phyloP scores from a whole-genome alignment of 2,113 vertebrate species.

The Leucosticte australis region DNA sequence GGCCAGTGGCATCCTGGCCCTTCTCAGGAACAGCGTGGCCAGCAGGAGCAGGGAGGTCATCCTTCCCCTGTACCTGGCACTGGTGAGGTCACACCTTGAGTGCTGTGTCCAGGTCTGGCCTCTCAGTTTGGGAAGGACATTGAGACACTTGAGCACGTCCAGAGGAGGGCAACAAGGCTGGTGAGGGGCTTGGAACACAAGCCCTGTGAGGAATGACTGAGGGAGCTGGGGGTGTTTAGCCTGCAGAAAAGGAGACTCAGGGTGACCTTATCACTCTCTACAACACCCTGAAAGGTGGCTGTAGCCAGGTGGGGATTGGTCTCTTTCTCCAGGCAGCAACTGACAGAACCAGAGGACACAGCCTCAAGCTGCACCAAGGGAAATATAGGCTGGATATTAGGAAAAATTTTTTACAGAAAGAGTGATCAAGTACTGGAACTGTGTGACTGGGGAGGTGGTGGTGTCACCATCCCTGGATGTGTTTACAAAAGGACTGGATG shows the following conservation, averaged over 20 bases:
- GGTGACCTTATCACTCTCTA: not conserved
- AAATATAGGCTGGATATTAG: not conserved
- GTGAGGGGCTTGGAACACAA: not conserved
- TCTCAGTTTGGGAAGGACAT: not conserved
- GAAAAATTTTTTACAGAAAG: not conserved
- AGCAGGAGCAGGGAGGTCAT: not conserved
- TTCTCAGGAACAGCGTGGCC: not conserved
- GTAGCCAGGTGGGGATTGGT: not conserved
- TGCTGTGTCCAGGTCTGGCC: not conserved
- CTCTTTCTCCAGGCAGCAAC: not conserved
- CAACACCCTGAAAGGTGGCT: not conserved
- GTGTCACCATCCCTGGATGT: not conserved
- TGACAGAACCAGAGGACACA: not conserved
- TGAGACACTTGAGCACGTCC: accelerated
- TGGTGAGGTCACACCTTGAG: not conserved
- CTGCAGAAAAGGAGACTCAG: not conserved
- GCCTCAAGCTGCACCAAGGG: accelerated
- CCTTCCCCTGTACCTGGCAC: accelerated
- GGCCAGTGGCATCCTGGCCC: not conserved
- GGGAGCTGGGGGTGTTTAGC: not conserved
- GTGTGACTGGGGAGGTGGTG: not conserved
- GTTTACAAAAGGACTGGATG: not conserved
- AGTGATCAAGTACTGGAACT: not conserved
- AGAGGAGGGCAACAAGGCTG: not conserved
- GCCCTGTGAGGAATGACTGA: accelerated